Evolutionary conservation across 2,113 vertebrate species (phyloP), one percentile per base, ranked within the genome.

Genomic region (Motacilla alba): DNA sequence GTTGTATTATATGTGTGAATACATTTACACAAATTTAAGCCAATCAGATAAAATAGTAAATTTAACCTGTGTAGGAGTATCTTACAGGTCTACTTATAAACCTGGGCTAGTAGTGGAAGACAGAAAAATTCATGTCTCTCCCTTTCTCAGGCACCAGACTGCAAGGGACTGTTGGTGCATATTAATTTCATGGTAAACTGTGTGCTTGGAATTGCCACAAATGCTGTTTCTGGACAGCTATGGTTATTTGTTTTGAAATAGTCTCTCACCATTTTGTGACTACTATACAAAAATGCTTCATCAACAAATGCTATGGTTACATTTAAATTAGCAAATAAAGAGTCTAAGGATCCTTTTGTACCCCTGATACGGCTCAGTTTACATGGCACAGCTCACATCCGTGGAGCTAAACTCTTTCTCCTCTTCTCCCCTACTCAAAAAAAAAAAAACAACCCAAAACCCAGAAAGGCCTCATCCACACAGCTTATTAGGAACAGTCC

Each of bases 201-300:
- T 91, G 74, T 81, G 74, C 76, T 93, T 94, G 89, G 86, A 95
- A 94, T 92, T 90, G 76, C 86, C 92, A 92, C 95, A 90, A 95
- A 89, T 87, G 64, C 83, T 78, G 79, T 90, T 89, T 74, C 93
- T 93, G 47, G 83, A 90, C 83, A 92, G 79, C 52, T 74, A 83
- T 30, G 43, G 60, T 74, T 90, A 90, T 90, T 96, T 92, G 72
- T 83, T 89, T 89, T 70, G 68, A 93, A 94, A 90, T 26, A 89
- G 55, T 60, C 76, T 83, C 79, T 89, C 18, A 31, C 80, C 16
- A 78, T 75, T 95, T 94, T 95, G 59, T 90, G 76, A 94, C 60
- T 94, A 67, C 72, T 83, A 74, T 33, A 86, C 76, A 86, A 62
- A 44, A 94, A 52, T 82, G 79, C 59, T 87, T 92, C 27, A 89